phyloP scores from a whole-genome alignment of 2,888 invertebrate genomes.

The Onthophagus sagittarius region DNA sequence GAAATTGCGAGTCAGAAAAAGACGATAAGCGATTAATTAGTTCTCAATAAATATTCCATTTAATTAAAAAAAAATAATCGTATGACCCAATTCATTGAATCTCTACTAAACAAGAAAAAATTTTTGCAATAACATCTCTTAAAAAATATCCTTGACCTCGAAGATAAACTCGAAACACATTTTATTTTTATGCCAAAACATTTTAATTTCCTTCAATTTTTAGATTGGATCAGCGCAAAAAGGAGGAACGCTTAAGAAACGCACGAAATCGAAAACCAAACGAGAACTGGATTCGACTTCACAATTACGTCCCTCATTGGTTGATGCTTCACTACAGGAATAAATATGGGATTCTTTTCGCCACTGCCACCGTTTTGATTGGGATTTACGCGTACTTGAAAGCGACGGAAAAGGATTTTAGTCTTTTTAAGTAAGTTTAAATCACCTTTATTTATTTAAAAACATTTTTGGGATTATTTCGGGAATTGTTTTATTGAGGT shows the following conservation, averaged over 20 bases:
- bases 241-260: conserved; percentile 55
- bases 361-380: conserved; percentile 56
- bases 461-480: not conserved
- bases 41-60: not conserved
- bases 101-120: not conserved
- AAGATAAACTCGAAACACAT: not conserved
- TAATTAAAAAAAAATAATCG: not conserved
- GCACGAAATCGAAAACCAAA: conserved; percentile 46
- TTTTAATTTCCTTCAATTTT: conserved; percentile 25
- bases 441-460: not conserved
- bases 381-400: conserved; percentile 59
- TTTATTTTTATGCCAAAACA: not conserved
- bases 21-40: not conserved
- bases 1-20: not conserved
- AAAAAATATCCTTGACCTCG: not conserved
- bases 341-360: conserved; percentile 50
- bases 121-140: not conserved
- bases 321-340: conserved; percentile 46
- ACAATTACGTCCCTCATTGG: conserved; percentile 44
- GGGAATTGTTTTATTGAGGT: conserved; percentile 17
- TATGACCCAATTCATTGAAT: not conserved
- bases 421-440: conserved; percentile 40
- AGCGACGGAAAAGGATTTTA: conserved; percentile 42
- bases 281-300: conserved; percentile 41
- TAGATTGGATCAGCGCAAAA: conserved; percentile 58